Conservation (phyloP, 1,140 invertebrate genomes). For the Brachionus koreanus region DNA sequence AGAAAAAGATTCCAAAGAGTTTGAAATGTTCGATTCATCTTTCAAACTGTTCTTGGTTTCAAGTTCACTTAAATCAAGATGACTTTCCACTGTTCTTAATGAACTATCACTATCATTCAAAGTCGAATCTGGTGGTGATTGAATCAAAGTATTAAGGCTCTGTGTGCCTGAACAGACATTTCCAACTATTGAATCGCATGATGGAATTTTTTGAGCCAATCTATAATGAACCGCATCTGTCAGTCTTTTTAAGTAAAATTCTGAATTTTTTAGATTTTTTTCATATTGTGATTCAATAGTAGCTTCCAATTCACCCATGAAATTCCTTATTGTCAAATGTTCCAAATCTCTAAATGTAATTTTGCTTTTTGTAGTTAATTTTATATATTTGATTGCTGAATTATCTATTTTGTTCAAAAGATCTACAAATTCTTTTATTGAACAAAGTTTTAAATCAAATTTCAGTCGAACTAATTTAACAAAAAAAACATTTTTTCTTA, state of each 20-base stretch:
- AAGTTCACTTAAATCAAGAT: neutral
- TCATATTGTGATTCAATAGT: conserved; percentile 25
- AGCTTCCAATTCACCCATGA: conserved; percentile 42
- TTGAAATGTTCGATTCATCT: neutral
- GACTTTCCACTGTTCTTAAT: neutral
- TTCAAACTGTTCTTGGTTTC: neutral
- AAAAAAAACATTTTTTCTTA: conserved; percentile 24
- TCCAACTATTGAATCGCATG: neutral
- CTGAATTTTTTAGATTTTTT: conserved; percentile 30
- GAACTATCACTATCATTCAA: neutral
- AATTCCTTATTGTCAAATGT: conserved; percentile 31
- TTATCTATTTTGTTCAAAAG: conserved; percentile 33
- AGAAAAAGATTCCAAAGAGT: neutral
- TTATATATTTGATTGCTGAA: conserved; percentile 31
- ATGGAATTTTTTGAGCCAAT: conserved; percentile 1
- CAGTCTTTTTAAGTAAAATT: conserved; percentile 23
- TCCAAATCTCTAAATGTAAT: conserved; percentile 39
- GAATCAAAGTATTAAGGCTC: neutral
- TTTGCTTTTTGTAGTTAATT: conserved; percentile 27
- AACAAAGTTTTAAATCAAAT: conserved; percentile 41
- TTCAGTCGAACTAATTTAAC: conserved; percentile 12
- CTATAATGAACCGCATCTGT: conserved; percentile 38
- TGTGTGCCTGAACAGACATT: neutral
- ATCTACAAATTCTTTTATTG: conserved; percentile 34
- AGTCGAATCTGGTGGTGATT: conserved; percentile 9